A percentile compares a stretch with the other conserved stretches of the same genome.
Evolutionary conservation across 92 coral and sea anemone genomes (phyloP).

Genomic region (Blastomussa wellsi): DNA sequence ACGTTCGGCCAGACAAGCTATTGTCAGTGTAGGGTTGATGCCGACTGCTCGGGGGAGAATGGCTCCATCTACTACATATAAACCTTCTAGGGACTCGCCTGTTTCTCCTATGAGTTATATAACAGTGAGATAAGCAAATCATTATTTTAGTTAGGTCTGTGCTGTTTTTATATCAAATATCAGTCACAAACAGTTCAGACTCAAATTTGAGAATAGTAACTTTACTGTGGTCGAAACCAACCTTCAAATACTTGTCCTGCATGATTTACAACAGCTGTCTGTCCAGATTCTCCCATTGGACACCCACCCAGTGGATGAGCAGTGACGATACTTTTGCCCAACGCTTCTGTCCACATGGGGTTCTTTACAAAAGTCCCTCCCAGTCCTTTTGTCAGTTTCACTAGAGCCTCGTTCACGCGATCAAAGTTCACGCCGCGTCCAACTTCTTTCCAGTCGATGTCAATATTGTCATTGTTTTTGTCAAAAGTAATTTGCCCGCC

Average conservation of each 20-base stretch:
- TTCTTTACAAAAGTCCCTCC: conserved; percentile 59
- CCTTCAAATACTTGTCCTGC: conserved; percentile 77
- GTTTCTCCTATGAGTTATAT: too few relatives aligned
- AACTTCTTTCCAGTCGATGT: conserved; percentile 49
- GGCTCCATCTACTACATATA: too few relatives aligned
- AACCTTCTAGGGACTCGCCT: too few relatives aligned
- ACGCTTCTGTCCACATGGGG: conserved; percentile 47
- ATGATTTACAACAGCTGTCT: conserved; percentile 54
- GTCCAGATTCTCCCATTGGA: conserved; percentile 55
- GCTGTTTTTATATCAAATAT: too few relatives aligned
- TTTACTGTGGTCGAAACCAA: not conserved
- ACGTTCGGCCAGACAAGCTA: too few relatives aligned
- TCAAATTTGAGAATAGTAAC: too few relatives aligned
- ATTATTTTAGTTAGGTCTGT: too few relatives aligned
- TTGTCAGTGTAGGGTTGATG: too few relatives aligned
- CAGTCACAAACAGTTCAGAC: too few relatives aligned
- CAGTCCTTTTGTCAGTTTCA: conserved; percentile 44
- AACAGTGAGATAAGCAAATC: too few relatives aligned
- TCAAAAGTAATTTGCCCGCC: not conserved
- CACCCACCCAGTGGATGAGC: conserved; percentile 74
- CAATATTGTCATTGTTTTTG: conserved; percentile 33
- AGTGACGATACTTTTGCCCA: conserved; percentile 51
- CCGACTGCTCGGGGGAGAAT: too few relatives aligned
- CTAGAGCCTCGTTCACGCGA: conserved; percentile 45
- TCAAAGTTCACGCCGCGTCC: conserved; percentile 52